Base-by-base conservation (phyloP, 53 echinoderm and acorn worm genomes). In the Arbacia lixula region DNA sequence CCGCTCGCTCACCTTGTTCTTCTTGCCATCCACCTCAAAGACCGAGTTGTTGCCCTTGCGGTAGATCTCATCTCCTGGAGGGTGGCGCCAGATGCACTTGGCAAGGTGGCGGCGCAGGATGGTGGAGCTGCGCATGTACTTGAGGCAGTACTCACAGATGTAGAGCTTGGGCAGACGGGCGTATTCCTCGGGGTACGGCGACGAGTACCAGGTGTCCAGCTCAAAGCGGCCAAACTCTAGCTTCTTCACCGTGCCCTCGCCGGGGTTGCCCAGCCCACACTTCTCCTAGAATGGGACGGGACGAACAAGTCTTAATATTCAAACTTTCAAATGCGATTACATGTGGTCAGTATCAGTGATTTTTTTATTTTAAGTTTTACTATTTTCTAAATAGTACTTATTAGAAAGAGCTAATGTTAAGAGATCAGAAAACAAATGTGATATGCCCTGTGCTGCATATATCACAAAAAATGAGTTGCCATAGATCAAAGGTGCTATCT, bases 21-120 rank as follows among this genome's bases (percentile, higher is more conserved):
- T 95, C 92, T 94, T 98, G 54, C 99, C 94, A 54, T 95, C 99
- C n/a, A 98, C 99, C 40, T 98, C 99, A 92, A 98, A 98, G 25
- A 98, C 92, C 2, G 99, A 98, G 62, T 95, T 89, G 77, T 84
- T 92, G 42, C 88, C 87, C 71, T 94, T 98, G 6, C 94, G 66
- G 85, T 89, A 89, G 64, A 98, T 94, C 83, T 98, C 99, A 43
- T 98, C 99, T 26, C 99, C 99, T 0, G 99, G 99, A 1, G 94
- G 99, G 39, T 98, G 99, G 29, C 99, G 65, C 99, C 99, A 98
- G 35, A 98, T 61, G 67, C 99, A 98, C 71, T 98, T 98, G 32
- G 99, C 94, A 53, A 89, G 92, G 69, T 99, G 99, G 50, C 95
- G 64, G 9, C 99, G 74, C 12, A 99, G 84, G 26, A 99, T 99